phyloP scores from a whole-genome alignment of 2,888 invertebrate species.

The Drosophila quinaria region DNA sequence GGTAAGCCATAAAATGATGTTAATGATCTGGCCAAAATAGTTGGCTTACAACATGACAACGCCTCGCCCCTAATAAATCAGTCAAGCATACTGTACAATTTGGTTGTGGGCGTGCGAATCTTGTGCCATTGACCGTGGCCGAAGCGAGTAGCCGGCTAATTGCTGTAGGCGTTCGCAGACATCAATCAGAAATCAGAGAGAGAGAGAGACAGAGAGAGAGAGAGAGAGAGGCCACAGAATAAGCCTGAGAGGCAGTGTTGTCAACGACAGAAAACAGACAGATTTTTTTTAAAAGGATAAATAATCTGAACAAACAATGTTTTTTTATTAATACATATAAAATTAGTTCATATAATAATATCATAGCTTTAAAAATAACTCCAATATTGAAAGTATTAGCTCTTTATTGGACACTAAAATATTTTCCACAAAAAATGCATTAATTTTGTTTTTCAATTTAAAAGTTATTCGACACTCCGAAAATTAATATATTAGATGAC shows the following conservation, averaged over 20 bases:
- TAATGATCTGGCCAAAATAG: conserved; percentile 68
- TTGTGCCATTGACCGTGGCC: conserved; percentile 71
- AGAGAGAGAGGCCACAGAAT: not conserved
- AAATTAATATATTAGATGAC: no score
- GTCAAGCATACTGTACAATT: conserved; percentile 9
- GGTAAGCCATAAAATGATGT: conserved; percentile 48
- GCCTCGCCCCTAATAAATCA: conserved; percentile 62
- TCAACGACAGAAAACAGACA: no score
- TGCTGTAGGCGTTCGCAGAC: conserved; percentile 67
- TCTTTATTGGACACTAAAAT: no score
- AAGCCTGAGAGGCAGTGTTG: conserved; percentile 2
- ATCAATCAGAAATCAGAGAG: conserved; percentile 63
- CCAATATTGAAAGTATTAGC: no score
- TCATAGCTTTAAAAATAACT: no score
- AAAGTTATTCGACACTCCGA: no score
- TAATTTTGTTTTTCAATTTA: no score
- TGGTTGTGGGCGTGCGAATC: conserved; percentile 74
- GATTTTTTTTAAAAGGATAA: no score
- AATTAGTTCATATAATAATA: no score
- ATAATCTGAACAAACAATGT: no score
- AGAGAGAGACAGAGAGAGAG: not conserved
- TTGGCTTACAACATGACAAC: conserved; percentile 64
- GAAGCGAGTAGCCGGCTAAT: conserved; percentile 60
- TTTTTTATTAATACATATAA: no score
- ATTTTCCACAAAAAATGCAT: no score